A percentile compares a stretch with the other conserved stretches of the same genome.
phyloP scores from a whole-genome alignment of 2,888 invertebrate genomes.

The Pilophorus perplexus region DNA sequence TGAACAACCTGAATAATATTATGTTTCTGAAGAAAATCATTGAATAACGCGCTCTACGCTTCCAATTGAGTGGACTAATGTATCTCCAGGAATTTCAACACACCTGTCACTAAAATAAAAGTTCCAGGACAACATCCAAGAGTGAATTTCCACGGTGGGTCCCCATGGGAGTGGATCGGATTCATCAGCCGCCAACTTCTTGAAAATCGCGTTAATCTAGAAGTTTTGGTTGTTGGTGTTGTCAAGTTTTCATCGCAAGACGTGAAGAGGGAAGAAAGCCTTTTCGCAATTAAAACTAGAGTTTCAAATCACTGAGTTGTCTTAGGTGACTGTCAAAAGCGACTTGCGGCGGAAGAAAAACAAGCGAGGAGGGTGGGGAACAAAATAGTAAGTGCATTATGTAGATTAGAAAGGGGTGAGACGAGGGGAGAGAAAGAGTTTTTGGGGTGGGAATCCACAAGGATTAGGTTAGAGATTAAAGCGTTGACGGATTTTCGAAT shows the following conservation, averaged over 20 bases:
- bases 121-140: too few relatives aligned
- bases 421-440: neutral
- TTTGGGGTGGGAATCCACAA: slow-evolving; percentile 20
- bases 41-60: too few relatives aligned
- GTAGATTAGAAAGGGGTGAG: slow-evolving; percentile 24
- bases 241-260: slow-evolving; percentile 11
- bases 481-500: slow-evolving; percentile 20
- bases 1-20: too few relatives aligned
- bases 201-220: slow-evolving; percentile 21
- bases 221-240: slow-evolving; percentile 32
- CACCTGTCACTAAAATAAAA: too few relatives aligned
- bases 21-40: too few relatives aligned
- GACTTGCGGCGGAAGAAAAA: slow-evolving; percentile 12
- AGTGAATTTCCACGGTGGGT: too few relatives aligned
- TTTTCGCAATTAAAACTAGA: slow-evolving; percentile 33
- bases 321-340: slow-evolving; percentile 20
- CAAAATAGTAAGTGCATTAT: slow-evolving; percentile 39
- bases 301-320: slow-evolving; percentile 14
- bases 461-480: slow-evolving; percentile 31
- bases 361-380: neutral
- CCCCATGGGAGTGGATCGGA: slow-evolving; percentile 2
- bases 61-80: too few relatives aligned
- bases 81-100: too few relatives aligned
- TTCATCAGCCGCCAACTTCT: neutral
- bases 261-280: slow-evolving; percentile 6